A percentile compares a stretch with the other conserved stretches of the same genome.
These are phyloP conservation scores for Galbula dea DNA, from an alignment of 2,113 vertebrate genomes.

Conservation along the genomic window DNA sequence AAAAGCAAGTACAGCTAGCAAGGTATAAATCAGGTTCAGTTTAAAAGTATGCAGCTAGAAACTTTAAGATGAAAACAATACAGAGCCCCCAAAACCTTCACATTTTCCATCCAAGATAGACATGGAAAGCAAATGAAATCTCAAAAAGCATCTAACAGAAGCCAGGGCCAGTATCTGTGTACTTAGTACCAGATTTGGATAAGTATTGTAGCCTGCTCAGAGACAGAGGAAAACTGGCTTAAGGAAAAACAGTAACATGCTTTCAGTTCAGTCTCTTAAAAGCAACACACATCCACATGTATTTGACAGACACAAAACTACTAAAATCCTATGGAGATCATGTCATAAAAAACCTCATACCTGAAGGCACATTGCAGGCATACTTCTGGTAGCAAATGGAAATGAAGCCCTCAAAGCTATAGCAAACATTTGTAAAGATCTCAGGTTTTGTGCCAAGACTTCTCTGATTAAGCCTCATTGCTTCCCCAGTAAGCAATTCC, in stretches of 20 bases:
- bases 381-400: slow-evolving; percentile 20
- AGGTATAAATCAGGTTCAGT: neutral
- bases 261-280: neutral
- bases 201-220: neutral
- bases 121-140: neutral
- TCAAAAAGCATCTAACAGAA: neutral
- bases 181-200: neutral
- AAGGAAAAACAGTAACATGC: neutral
- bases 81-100: neutral
- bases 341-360: neutral
- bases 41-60: neutral
- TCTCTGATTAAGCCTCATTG: neutral
- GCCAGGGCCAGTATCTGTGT: neutral
- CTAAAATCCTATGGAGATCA: neutral
- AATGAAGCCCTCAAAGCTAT: slow-evolving; percentile 44
- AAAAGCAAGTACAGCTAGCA: neutral
- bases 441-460: slow-evolving; percentile 2
- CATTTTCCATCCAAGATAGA: neutral
- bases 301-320: slow-evolving; percentile 1
- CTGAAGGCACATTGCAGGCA: slow-evolving; percentile 42
- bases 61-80: neutral
- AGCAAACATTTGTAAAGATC: slow-evolving; percentile 31
- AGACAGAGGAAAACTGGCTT: neutral
- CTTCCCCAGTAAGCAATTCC: neutral
- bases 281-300: neutral